phyloP scores from a whole-genome alignment of 2,888 invertebrate genomes.

The Chymomyza fuscimana region DNA sequence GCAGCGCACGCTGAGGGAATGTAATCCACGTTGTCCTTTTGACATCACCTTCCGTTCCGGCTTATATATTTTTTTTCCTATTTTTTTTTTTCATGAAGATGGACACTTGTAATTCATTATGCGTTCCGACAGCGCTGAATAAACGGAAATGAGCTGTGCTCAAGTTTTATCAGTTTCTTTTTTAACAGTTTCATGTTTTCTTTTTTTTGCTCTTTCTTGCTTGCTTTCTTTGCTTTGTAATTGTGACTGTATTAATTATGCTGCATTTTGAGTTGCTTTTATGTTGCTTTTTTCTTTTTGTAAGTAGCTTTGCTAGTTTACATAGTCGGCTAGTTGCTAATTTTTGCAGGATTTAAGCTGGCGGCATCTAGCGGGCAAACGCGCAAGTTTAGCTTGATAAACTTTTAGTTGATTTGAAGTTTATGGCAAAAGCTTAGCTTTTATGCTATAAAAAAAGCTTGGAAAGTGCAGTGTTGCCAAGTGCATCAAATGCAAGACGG shows the following conservation, averaged over 20 bases:
- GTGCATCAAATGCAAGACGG: no score
- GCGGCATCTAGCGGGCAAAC: background rate
- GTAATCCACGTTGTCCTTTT: conserved; percentile 54
- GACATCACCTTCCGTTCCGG: conserved; percentile 68
- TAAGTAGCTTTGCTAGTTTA: no score
- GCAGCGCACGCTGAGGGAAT: background rate
- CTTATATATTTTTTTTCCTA: conserved; percentile 14
- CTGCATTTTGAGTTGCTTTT: conserved; percentile 31
- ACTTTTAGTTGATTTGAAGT: background rate
- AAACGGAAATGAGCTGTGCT: conserved; percentile 65
- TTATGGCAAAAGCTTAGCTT: no score
- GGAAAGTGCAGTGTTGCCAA: no score
- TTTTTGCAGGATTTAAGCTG: conserved; percentile 25
- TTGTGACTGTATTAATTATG: conserved; percentile 55
- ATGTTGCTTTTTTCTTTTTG: no score
- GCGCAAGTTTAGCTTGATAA: conserved; percentile 10
- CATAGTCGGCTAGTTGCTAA: conserved; percentile 29
- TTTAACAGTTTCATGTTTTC: background rate
- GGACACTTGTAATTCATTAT: conserved; percentile 73
- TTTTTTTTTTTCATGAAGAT: conserved; percentile 68
- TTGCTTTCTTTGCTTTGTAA: conserved; percentile 9
- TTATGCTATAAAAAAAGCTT: no score
- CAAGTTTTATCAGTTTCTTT: background rate
- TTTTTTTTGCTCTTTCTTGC: conserved; percentile 17
- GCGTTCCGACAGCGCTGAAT: conserved; percentile 62